A percentile compares a stretch with the other conserved stretches of the same genome.
These are phyloP conservation scores for Sparidentex hasta DNA, from an alignment of 2,797 vertebrate species.

Conservation along the genomic window DNA sequence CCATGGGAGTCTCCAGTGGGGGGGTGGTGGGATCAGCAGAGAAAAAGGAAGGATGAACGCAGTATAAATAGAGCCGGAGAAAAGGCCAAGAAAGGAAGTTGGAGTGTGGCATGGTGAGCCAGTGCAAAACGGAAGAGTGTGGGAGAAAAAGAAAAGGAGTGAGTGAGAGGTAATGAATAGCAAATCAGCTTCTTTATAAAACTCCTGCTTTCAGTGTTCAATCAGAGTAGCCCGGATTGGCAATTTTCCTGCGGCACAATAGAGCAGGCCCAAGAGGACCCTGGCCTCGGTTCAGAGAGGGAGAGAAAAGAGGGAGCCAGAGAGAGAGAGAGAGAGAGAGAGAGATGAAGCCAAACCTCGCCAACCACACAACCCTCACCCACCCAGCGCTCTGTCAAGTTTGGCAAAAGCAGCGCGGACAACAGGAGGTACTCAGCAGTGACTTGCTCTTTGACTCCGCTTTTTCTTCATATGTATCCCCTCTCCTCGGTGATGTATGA, in stretches of 20 bases:
- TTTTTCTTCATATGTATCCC: constrained; percentile 24
- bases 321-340: not conserved
- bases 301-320: constrained; percentile 9
- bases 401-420: constrained; percentile 65
- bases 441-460: constrained; percentile 66
- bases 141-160: constrained; percentile 60
- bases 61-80: constrained; percentile 56
- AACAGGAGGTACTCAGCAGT: constrained; percentile 65
- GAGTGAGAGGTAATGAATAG: constrained; percentile 84
- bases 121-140: constrained; percentile 63
- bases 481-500: constrained; percentile 51
- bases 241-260: constrained; percentile 84
- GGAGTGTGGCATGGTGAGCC: constrained; percentile 60
- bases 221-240: constrained; percentile 82
- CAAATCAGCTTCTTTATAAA: constrained; percentile 86
- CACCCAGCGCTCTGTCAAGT: constrained; percentile 65
- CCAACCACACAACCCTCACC: constrained; percentile 42
- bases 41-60: constrained; percentile 51
- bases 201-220: constrained; percentile 83
- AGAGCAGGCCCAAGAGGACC: constrained; percentile 74
- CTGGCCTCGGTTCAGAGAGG: constrained; percentile 72
- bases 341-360: constrained; percentile 34
- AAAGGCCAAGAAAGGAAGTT: constrained; percentile 66
- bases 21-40: constrained; percentile 34
- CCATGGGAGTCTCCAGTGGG: constrained; percentile 53